Evolutionary conservation across 1,140 invertebrate genomes (phyloP), one percentile per base, ranked within the genome.

Genomic region (Papilio dardanus): DNA sequence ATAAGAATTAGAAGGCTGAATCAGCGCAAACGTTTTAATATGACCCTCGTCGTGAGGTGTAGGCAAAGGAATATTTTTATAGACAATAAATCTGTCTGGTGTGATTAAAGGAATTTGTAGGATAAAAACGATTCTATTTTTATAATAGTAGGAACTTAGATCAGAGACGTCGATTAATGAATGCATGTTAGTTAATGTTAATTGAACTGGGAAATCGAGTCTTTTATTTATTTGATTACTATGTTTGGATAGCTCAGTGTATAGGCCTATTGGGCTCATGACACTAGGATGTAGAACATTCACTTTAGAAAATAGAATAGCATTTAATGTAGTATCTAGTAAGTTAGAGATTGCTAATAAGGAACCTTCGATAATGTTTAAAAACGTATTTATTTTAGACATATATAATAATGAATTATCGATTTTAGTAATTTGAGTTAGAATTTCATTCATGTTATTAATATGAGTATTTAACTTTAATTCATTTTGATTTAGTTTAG

Each of bases 261-360:
- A 79, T 2, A 82, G 35, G 71, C 50, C 76, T 37, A 66, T 12
- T 1, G 78, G 79, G 40, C 42, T 83, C 62, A 83, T 76, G 31
- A 83, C 75, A 58, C 37, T 68, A 77, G 78, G 78, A 74, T 83
- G 79, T 74, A 83, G 19, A 19, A 78, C 54, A 78, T 78, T 83
- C 5, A 79, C 37, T 33, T 75, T 81, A 69, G 75, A 75, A 71
- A 78, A 78, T 76, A 81, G 71, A 33, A 78, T 78, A 76, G 77
- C 58, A 21, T 73, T 78, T 76, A 75, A 28, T 3, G 54, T 77
- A 68, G 78, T 73, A 58, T 79, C 78, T 74, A 79, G 30, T 16
- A 75, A n/a, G 68, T 75, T 77, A 74, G 78, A 79, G 33, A 79
- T 73, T 1, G 74, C 6, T 12, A 79, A 21, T 75, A 77, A 69